Conservation (phyloP, 2,113 vertebrate species). For the Hipposideros armiger region DNA sequence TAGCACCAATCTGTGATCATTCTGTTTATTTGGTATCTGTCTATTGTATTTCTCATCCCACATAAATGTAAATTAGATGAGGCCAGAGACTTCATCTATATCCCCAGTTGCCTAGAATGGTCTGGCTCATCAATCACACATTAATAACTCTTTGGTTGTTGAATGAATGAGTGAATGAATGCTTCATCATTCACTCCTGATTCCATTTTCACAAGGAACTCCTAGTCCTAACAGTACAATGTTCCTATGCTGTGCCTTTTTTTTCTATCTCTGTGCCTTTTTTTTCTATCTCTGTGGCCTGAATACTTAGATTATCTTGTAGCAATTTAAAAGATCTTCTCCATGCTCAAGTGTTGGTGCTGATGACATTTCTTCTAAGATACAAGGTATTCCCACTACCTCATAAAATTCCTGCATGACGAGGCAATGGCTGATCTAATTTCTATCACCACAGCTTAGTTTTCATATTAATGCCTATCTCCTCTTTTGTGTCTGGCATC, state of each 20-base stretch:
- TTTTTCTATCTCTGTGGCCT: neutral
- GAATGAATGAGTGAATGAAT: neutral
- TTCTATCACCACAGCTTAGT: neutral
- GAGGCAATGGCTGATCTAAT: neutral
- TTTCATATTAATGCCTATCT: neutral
- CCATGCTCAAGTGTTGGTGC: neutral
- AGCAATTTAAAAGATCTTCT: conserved; percentile 46
- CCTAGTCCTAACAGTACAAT: neutral
- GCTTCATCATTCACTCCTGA: neutral
- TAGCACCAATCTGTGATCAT: neutral
- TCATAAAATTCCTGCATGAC: neutral
- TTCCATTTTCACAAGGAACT: neutral
- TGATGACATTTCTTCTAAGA: conserved; percentile 30
- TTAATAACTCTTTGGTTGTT: neutral
- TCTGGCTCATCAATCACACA: neutral
- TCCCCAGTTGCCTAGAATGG: neutral
- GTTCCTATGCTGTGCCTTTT: neutral
- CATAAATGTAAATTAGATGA: neutral
- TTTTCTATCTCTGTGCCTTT: neutral
- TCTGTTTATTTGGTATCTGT: neutral
- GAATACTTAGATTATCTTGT: neutral
- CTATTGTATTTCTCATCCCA: neutral
- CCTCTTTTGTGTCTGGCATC: neutral
- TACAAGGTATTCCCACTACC: neutral
- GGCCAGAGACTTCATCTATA: neutral